phyloP scores from a whole-genome alignment of 2,797 vertebrate species.

The Heterohyrax brucei region DNA sequence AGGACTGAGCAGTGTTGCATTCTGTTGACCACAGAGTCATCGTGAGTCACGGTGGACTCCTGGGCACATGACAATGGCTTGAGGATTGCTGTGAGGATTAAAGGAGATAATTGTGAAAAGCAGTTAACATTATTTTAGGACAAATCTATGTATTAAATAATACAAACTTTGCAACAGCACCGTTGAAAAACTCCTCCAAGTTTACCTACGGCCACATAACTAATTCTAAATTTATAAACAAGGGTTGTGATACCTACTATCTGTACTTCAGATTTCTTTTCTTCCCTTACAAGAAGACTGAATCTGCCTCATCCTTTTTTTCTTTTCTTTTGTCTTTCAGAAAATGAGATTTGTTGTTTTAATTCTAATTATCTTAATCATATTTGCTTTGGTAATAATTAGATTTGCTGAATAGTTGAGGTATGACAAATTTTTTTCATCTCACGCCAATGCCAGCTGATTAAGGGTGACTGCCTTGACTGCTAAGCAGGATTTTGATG shows the following conservation, averaged over 20 bases:
- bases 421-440: neutral
- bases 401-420: neutral
- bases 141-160: neutral
- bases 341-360: slow-evolving; percentile 15
- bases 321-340: slow-evolving; percentile 5
- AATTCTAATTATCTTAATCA: slow-evolving; percentile 56
- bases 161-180: neutral
- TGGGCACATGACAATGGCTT: too few relatives aligned
- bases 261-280: neutral
- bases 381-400: neutral
- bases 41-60: too few relatives aligned
- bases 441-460: slow-evolving; percentile 20
- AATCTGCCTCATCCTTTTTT: neutral
- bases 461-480: neutral
- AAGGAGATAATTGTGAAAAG: neutral
- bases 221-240: slow-evolving; percentile 38
- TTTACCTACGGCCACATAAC: neutral
- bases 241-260: neutral
- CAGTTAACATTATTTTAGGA: neutral
- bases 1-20: too few relatives aligned
- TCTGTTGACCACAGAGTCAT: too few relatives aligned
- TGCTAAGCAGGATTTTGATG: slow-evolving; percentile 24
- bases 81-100: neutral
- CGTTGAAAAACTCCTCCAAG: neutral
- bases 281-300: slow-evolving; percentile 12